Base-by-base conservation (phyloP, 2,113 vertebrate genomes). In the Chaetodon trifascialis region DNA sequence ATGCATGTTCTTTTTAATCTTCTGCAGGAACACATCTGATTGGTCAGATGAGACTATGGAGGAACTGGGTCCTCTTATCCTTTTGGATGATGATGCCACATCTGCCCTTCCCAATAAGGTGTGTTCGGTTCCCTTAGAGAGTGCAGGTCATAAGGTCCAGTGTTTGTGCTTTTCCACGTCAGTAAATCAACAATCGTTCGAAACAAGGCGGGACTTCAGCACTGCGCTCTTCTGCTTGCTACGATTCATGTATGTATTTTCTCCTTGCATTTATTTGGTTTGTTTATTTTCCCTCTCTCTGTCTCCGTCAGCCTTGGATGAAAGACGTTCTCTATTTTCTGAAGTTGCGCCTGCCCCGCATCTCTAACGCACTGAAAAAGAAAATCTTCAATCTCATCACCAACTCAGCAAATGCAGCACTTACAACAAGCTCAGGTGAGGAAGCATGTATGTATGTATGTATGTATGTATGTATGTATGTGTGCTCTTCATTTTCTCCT, bases 1-100 rank as follows among this genome's bases (percentile, higher is more conserved):
- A 83, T 68, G n/a, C 3, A 21, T 17, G 25, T 51, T 25, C 42
- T 25, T 19, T 11, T 4, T 12, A 0, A 59, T 84, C 3, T 36
- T 60, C 49, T 83, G 44, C 76, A 96, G 95, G 60, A 69, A 92
- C 34, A 86, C 93, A 11, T 90, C 91, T 58, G n/a, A 75, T 12
- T 95, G 94, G 94, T 62, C 93, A 14, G 52, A 84, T 9, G 88
- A 91, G 25, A 90, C 77, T 2, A 42, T 93, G 85, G 85, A 87
- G 55, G n/a, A 36, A 10, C 17, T 95, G 11, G 91, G 93, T 36
- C 87, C 85, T 10, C 66, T 95, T 11, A 12, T 95, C 16, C 64
- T 93, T 55, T 76, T 90, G 79, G 91, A 94, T 64, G 77, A 90
- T 3, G 42, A 34, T 7, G 56, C 64, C 15, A 58, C 79, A 11